Base-by-base conservation (phyloP, 1,140 invertebrate species). In the Vollenhovia emeryi region DNA sequence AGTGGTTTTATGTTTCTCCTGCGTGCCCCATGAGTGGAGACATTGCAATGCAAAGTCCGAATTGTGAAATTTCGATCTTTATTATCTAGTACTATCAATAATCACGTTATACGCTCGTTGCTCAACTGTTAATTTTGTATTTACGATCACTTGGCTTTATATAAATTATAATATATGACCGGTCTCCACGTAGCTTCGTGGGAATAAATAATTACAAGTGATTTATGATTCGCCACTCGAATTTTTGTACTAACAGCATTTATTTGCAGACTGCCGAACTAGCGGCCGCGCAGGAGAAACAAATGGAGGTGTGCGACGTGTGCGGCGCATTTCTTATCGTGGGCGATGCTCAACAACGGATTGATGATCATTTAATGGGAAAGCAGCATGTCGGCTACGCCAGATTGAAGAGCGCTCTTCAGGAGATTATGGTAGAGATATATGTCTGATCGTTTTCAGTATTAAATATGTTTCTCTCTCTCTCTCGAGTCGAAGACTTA, bases 281-380 rank as follows among this genome's bases (percentile, higher is more conserved):
- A 90, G 98, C 97, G 74, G 97, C 97, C 30, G 97, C 97, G 45
- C 98, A 98, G 93, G 98, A 99, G 94, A 99, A 99, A 94, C 98
- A 99, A 93, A 99, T 99, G 99, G 99, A 99, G 95, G 99, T 99
- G 3, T 99, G 99, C 95, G 98, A 99, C 91, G 98, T 99, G 2
- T 99, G 99, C 95, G 99, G 99, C 5, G 99, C 99, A 9, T 99
- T 99, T 95, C 95, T 99, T 15, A 99, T 99, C 91, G 98, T 99
- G 27, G 99, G 97, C n/a, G 99, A 99, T 95, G 99, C 99, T 2
- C 99, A 99, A 92, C 99, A 99, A 92, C 96, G 99, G 87, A 98
- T 99, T 86, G 99, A 99, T 92, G 99, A 99, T 94, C 99, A 99
- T 96, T 95, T 99, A 48, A 99, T 98, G 96, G 99, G 99, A 4